Percentiles rank a stretch among this genome's conserved stretches.
Conservation (phyloP, 2,888 invertebrate species). For the Callinectes sapidus region DNA sequence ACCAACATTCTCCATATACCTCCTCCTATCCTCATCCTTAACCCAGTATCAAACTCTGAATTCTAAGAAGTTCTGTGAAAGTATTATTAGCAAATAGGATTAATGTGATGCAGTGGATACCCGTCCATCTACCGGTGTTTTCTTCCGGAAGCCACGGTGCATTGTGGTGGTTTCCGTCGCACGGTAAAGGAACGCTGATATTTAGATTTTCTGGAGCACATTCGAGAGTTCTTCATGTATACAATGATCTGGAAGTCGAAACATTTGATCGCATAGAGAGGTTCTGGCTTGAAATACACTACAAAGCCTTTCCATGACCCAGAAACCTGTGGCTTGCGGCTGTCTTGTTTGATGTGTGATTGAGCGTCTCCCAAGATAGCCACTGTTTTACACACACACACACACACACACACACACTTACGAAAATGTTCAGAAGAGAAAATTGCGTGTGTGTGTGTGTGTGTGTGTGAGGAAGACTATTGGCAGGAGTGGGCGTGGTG, state of each 20-base stretch:
- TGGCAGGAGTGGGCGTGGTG: conserved; percentile 18
- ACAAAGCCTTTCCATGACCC: conserved; percentile 3
- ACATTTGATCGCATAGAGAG: neutral
- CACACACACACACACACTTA: conserved; percentile 20
- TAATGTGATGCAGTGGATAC: neutral
- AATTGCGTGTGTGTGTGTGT: neutral
- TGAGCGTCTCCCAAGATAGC: neutral
- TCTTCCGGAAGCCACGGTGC: neutral
- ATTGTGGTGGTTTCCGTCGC: neutral
- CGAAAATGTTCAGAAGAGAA: neutral
- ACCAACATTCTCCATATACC: neutral
- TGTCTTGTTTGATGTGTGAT: neutral
- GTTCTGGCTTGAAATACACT: neutral
- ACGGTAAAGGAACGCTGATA: neutral
- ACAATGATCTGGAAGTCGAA: neutral
- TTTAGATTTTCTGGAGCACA: neutral
- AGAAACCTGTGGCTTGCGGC: neutral
- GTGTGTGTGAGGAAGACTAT: neutral
- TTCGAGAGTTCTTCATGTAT: neutral
- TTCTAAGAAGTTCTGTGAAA: neutral
- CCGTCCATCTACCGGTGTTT: neutral
- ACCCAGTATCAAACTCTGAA: neutral
- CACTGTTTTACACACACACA: conserved; percentile 6
- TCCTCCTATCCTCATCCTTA: neutral
- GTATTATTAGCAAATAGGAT: neutral